These are phyloP conservation scores for Venustoraphidia nigricollis DNA, from an alignment of 2,888 invertebrate species.

Conservation along the genomic window DNA sequence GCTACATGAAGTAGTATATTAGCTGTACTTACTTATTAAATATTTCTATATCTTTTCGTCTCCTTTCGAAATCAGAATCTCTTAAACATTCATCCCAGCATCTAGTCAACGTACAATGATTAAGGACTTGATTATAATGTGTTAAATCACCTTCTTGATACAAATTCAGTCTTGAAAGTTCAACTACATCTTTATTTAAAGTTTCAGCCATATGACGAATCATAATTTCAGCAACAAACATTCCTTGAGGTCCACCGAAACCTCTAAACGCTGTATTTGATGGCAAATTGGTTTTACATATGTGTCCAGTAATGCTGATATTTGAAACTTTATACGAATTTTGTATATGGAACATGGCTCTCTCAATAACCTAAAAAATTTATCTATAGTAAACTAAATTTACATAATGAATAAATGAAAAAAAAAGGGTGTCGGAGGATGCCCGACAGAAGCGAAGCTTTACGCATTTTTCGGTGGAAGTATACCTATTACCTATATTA, in stretches of 20 bases:
- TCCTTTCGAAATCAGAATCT: slow-evolving; percentile 45
- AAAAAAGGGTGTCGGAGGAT: no score
- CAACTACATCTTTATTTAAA: slow-evolving; percentile 43
- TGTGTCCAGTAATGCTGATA: slow-evolving; percentile 49
- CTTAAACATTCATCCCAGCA: slow-evolving; percentile 70
- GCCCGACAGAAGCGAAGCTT: no score
- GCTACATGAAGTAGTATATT: neutral
- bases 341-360: slow-evolving; percentile 70
- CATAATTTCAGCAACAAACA: slow-evolving; percentile 71
- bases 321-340: slow-evolving; percentile 72
- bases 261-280: slow-evolving; percentile 91
- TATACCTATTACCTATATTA: no score
- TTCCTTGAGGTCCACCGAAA: slow-evolving; percentile 83
- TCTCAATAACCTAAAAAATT: slow-evolving; percentile 51
- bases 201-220: slow-evolving; percentile 59
- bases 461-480: no score
- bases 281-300: slow-evolving; percentile 78
- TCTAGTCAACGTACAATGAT: slow-evolving; percentile 49
- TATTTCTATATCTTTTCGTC: slow-evolving; percentile 38
- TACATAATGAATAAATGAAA: no score
- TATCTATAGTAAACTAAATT: no score
- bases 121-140: slow-evolving; percentile 59
- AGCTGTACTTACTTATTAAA: slow-evolving; percentile 50
- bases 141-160: slow-evolving; percentile 64
- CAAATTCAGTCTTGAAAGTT: slow-evolving; percentile 58